These are phyloP conservation scores for Rhagoletis zephyria DNA, from an alignment of 1,140 invertebrate species.

Conservation along the genomic window DNA sequence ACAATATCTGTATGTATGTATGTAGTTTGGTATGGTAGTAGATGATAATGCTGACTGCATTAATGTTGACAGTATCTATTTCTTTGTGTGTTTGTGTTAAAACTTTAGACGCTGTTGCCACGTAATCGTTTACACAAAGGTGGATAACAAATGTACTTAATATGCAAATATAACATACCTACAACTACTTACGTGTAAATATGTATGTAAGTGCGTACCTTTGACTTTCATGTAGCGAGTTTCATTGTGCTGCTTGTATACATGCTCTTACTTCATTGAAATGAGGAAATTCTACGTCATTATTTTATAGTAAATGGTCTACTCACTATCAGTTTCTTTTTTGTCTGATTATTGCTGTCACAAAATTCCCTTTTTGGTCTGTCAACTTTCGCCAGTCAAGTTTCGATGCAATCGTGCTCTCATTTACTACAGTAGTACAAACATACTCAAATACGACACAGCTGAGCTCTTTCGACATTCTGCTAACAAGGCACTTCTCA, in stretches of 20 bases:
- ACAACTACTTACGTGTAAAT: not conserved
- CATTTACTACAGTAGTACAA: not conserved
- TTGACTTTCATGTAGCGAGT: too few relatives aligned
- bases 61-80: too few relatives aligned
- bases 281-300: not conserved
- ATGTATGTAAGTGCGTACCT: not conserved
- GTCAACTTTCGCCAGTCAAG: not conserved
- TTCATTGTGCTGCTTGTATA: too few relatives aligned
- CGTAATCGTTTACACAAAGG: constrained; percentile 3
- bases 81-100: not conserved
- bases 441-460: not conserved
- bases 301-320: not conserved
- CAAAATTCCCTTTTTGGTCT: not conserved
- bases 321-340: too few relatives aligned
- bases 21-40: too few relatives aligned
- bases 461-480: not conserved
- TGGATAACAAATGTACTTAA: not conserved
- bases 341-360: not conserved
- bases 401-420: not conserved
- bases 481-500: not conserved
- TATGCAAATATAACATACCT: not conserved
- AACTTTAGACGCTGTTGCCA: not conserved
- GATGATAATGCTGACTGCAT: too few relatives aligned
- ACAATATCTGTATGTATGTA: too few relatives aligned
- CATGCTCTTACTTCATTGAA: not conserved